Conservation (phyloP, 2,888 invertebrate genomes). For the Chironomus riparius region DNA sequence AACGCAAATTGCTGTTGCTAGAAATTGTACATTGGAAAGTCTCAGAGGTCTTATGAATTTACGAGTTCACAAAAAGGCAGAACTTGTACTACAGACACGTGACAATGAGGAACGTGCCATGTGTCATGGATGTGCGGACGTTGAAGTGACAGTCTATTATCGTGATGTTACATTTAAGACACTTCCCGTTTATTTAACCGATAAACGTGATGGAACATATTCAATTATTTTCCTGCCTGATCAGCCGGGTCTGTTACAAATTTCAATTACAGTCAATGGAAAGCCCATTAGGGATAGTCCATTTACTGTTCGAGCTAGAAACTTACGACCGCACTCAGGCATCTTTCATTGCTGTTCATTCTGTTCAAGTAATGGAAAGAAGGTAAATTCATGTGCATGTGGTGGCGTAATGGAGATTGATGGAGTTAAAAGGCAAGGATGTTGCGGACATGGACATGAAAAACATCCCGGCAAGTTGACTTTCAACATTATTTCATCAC, state of each 20-base stretch:
- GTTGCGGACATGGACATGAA: constrained; percentile 72
- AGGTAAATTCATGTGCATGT: constrained; percentile 54
- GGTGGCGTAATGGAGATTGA: constrained; percentile 57
- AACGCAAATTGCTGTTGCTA: constrained; percentile 54
- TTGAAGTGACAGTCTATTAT: constrained; percentile 49
- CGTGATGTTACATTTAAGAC: constrained; percentile 45
- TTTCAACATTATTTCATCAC: background rate
- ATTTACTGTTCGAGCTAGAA: constrained; percentile 54
- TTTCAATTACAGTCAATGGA: constrained; percentile 54
- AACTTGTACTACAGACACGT: constrained; percentile 50
- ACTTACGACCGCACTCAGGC: constrained; percentile 56
- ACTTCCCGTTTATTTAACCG: constrained; percentile 47
- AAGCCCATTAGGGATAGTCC: constrained; percentile 65
- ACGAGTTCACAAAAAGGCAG: constrained; percentile 53
- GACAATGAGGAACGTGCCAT: constrained; percentile 55
- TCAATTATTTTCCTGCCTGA: constrained; percentile 52
- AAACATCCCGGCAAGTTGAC: constrained; percentile 43
- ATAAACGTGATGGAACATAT: constrained; percentile 58
- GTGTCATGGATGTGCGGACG: constrained; percentile 57
- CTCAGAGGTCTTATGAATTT: constrained; percentile 48
- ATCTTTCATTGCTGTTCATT: constrained; percentile 73
- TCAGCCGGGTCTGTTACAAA: constrained; percentile 52
- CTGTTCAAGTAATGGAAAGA: constrained; percentile 68
- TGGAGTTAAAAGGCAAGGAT: constrained; percentile 46
- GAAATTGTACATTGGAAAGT: constrained; percentile 49